A percentile compares a stretch with the other conserved stretches of the same genome.
Evolutionary conservation across 1,140 invertebrate genomes (phyloP).

Genomic region (Saccostrea glomerata): DNA sequence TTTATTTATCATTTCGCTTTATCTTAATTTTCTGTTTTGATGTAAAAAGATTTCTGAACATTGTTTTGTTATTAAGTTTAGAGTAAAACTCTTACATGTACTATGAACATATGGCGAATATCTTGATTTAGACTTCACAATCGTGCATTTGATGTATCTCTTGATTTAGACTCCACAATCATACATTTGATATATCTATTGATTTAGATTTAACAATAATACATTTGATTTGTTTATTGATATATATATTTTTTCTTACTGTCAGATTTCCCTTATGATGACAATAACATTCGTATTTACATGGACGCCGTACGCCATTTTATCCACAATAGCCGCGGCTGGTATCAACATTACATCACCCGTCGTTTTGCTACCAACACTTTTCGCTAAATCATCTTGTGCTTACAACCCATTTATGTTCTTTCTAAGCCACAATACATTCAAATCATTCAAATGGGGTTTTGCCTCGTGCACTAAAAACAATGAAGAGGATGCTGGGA

Average conservation of each 20-base stretch:
- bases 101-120: too few species aligned
- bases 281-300: slow-evolving; percentile 33
- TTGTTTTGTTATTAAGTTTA: too few species aligned
- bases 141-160: too few species aligned
- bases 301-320: slow-evolving; percentile 40
- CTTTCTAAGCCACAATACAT: slow-evolving; percentile 30
- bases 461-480: neutral
- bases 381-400: slow-evolving; percentile 49
- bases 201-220: too few species aligned
- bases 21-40: too few species aligned
- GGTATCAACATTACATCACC: neutral
- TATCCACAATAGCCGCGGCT: neutral
- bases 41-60: too few species aligned
- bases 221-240: too few species aligned
- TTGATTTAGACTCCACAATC: too few species aligned
- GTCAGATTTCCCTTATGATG: slow-evolving; percentile 41
- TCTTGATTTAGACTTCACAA: too few species aligned
- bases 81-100: too few species aligned
- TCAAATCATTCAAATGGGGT: slow-evolving; percentile 2
- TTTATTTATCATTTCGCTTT: too few species aligned
- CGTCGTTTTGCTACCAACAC: slow-evolving; percentile 15
- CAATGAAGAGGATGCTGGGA: neutral
- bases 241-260: neutral
- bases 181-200: too few species aligned
- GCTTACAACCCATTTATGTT: slow-evolving; percentile 51